Percentiles rank a stretch among this genome's conserved stretches.
phyloP scores from a whole-genome alignment of 2,797 vertebrate genomes.

The Neosalanx taihuensis region DNA sequence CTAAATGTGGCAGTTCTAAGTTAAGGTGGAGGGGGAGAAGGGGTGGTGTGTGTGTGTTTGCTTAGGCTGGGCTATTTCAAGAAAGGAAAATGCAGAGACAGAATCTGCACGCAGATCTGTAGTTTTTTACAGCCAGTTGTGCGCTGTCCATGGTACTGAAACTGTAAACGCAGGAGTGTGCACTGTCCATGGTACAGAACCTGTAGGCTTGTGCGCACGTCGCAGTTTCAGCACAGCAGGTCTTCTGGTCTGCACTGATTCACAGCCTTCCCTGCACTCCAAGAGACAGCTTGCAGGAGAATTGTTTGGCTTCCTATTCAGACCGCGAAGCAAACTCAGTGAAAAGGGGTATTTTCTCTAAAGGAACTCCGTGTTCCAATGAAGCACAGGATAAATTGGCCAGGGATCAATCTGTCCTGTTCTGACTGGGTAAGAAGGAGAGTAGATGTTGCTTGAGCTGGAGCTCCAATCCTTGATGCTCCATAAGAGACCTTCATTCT shows the following conservation, averaged over 20 bases:
- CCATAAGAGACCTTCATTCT: conserved; percentile 1
- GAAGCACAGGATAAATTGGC: conserved; percentile 54
- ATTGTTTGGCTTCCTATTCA: conserved; percentile 55
- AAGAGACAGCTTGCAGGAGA: conserved; percentile 9
- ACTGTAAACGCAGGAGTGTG: neutral
- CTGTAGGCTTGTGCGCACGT: neutral
- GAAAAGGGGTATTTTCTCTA: conserved; percentile 44
- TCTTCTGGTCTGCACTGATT: conserved; percentile 36
- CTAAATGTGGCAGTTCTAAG: no score
- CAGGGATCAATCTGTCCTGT: conserved; percentile 51
- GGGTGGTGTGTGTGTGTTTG: no score
- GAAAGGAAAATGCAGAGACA: no score
- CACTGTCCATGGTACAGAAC: neutral
- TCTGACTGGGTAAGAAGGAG: no score
- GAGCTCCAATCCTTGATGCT: conserved; percentile 56
- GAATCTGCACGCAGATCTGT: no score
- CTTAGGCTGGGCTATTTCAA: no score
- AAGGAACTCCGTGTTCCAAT: conserved; percentile 45
- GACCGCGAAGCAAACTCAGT: conserved; percentile 45
- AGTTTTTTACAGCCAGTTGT: no score
- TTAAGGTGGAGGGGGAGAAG: no score
- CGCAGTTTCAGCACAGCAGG: neutral
- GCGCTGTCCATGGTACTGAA: neutral
- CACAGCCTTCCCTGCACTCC: neutral
- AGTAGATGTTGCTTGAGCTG: conserved; percentile 40